Conservation (phyloP, 2,888 invertebrate species). For the Cheilosia soror region DNA sequence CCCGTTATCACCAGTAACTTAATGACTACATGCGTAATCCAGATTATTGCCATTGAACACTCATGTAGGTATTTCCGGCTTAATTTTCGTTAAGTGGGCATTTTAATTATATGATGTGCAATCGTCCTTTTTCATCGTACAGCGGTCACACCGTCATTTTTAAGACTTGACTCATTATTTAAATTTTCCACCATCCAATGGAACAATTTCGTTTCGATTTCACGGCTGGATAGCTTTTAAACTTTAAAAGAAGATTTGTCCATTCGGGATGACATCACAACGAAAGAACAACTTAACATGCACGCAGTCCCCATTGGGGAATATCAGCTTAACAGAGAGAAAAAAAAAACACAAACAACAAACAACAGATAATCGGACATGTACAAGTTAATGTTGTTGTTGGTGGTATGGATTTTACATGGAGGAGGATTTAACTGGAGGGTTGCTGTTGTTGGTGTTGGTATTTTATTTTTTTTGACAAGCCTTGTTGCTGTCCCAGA, state of each 20-base stretch:
- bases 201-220: conserved; percentile 53
- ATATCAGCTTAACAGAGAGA: conserved; percentile 13
- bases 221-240: conserved; percentile 60
- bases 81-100: conserved; percentile 46
- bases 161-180: conserved; percentile 12
- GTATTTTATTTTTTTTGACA: neutral
- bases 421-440: neutral
- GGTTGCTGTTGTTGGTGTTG: neutral
- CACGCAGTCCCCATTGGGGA: conserved; percentile 41
- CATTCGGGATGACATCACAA: conserved; percentile 28
- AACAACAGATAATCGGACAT: no score
- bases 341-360: neutral
- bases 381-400: neutral
- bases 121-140: neutral
- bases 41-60: conserved; percentile 45
- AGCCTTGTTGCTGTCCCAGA: neutral
- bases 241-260: conserved; percentile 68
- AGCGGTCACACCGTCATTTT: neutral
- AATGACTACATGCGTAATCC: conserved; percentile 34
- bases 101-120: conserved; percentile 52
- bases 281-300: conserved; percentile 48
- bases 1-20: conserved; percentile 6
- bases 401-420: neutral
- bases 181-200: conserved; percentile 9
- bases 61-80: conserved; percentile 18